Evolutionary conservation across 2,797 vertebrate species (phyloP).

Genomic region (Tarsius wallacei): DNA sequence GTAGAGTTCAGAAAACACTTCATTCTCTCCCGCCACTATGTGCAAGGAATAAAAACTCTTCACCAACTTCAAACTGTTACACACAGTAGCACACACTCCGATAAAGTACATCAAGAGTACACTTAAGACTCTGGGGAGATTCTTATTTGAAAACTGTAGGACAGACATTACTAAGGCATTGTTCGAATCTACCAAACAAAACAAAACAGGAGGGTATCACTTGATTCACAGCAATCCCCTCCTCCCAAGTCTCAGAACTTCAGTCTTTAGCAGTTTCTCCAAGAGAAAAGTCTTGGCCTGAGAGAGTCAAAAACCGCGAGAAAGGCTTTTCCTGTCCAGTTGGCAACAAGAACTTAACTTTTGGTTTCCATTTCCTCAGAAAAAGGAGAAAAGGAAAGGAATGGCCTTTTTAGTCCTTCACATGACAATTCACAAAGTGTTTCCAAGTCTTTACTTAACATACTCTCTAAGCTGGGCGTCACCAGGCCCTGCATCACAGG

Average conservation of each 20-base stretch:
- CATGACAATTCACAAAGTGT: background rate
- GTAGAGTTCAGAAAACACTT: background rate
- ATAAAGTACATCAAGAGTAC: background rate
- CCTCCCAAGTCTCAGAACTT: background rate
- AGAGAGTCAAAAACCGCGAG: background rate
- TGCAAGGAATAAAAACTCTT: background rate
- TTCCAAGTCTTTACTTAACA: background rate
- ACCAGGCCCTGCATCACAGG: background rate
- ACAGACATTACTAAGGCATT: background rate
- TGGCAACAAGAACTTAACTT: constrained; percentile 58
- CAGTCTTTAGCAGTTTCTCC: background rate
- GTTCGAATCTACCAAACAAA: background rate
- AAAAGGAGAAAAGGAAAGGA: background rate
- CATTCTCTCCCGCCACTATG: rapidly evolving
- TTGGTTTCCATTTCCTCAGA: constrained; percentile 77
- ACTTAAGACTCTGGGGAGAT: background rate
- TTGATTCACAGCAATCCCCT: background rate
- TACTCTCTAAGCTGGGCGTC: background rate
- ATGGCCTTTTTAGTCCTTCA: background rate
- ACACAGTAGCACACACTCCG: background rate
- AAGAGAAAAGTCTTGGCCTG: background rate
- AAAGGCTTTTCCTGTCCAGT: constrained; percentile 12
- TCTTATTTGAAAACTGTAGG: background rate
- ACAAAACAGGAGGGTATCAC: background rate
- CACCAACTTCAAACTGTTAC: too few species aligned